phyloP scores from a whole-genome alignment of 2,113 vertebrate genomes.

The Syrmaticus mikado region DNA sequence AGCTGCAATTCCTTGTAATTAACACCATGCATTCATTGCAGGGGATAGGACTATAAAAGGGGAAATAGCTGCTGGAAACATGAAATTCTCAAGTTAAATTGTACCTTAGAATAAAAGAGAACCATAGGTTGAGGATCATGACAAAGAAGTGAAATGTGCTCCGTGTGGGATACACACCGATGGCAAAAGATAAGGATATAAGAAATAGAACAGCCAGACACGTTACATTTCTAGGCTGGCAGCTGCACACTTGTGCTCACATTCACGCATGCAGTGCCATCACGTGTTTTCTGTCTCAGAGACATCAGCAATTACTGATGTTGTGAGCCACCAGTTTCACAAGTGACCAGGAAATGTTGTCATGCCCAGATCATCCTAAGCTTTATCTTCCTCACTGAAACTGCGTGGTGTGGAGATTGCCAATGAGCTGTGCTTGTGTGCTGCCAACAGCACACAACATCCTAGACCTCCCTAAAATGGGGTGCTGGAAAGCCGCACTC shows the following conservation, averaged over 20 bases:
- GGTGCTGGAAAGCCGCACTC: background rate
- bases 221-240: background rate
- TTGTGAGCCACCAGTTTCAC: background rate
- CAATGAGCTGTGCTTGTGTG: background rate
- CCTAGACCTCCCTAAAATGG: background rate
- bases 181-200: background rate
- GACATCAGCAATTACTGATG: background rate
- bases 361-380: background rate
- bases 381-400: background rate
- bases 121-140: background rate
- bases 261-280: rapidly evolving
- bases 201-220: background rate
- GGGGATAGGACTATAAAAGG: background rate
- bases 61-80: background rate
- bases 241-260: background rate
- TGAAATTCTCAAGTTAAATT: constrained; percentile 29
- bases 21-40: background rate
- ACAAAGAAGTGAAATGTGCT: constrained; percentile 25
- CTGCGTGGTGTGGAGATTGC: background rate
- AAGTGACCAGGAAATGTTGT: background rate
- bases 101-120: constrained; percentile 15
- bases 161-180: background rate
- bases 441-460: background rate
- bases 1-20: constrained; percentile 14
- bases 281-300: background rate